phyloP scores from a whole-genome alignment of 2,888 invertebrate species.

The Chrysotoxum bicinctum region DNA sequence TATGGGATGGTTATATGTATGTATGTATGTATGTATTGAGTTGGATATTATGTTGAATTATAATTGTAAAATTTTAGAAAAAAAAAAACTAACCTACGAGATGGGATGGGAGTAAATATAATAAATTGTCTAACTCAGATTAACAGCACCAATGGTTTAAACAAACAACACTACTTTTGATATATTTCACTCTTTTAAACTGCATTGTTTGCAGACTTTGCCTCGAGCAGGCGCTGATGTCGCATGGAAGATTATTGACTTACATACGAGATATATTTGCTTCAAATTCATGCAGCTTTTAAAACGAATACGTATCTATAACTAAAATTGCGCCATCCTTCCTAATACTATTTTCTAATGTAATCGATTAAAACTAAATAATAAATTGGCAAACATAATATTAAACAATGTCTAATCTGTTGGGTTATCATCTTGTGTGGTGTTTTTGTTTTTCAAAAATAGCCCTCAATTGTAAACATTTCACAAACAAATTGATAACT shows the following conservation, averaged over 20 bases:
- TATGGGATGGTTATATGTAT: slow-evolving; percentile 48
- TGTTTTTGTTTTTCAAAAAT: slow-evolving; percentile 5
- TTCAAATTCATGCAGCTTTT: background rate
- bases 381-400: slow-evolving; percentile 42
- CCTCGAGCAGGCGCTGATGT: background rate
- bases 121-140: slow-evolving; percentile 65
- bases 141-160: slow-evolving; percentile 66
- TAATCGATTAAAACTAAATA: slow-evolving; percentile 34
- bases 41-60: slow-evolving; percentile 34
- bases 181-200: slow-evolving; percentile 36
- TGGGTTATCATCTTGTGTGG: background rate
- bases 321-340: background rate
- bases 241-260: slow-evolving; percentile 27
- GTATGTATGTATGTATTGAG: too few relatives aligned
- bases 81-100: slow-evolving; percentile 48
- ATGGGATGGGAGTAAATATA: background rate
- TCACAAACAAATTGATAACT: background rate
- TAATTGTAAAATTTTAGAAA: slow-evolving; percentile 17
- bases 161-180: slow-evolving; percentile 45
- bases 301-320: background rate
- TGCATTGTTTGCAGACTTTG: background rate
- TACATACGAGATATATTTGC: slow-evolving; percentile 3
- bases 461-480: background rate
- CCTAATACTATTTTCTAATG: slow-evolving; percentile 1
- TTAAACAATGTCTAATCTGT: background rate